Base-by-base conservation (phyloP, 1,140 invertebrate species). In the Drosophila burlai region DNA sequence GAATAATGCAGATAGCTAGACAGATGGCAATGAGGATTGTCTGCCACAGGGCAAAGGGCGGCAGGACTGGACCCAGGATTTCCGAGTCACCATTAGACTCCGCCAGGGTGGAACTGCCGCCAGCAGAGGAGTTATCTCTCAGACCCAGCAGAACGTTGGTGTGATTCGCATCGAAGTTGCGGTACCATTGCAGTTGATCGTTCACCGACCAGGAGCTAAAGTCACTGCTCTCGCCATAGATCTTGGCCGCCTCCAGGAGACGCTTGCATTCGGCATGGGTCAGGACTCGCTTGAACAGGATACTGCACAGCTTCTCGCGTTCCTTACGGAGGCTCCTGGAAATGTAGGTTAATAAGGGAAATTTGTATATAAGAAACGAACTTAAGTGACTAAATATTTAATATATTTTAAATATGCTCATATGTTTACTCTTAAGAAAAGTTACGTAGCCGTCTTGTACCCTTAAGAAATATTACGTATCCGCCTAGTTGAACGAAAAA, bases 11-110 rank as follows among this genome's bases (percentile, higher is more conserved):
- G 50, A 98, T 93, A 3, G 96, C 96, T 50, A 99, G 94, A 82
- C 97, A 96, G 43, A 98, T 94, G n/a, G 98, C 98, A 69, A 99
- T 98, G 75, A 98, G 94, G 42, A 98, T 95, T 4, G 97, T 97
- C 93, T 98, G 95, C 97, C 98, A 98, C n/a, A 97, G 94, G 47
- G 96, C 95, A 92, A 99, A 98, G 9, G 98, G 97, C 59, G 97
- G 96, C 76, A 97, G 93, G 16, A 97, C 96, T 15, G 95, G 95
- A 75, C 94, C 85, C 24, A 94, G 93, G 16, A 91, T 77, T 40
- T 87, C 78, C 34, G 67, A 29, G 7, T 60, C 54, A 13, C 93
- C 66, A 64, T 46, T 89, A 52, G 83, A 60, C 4, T 85, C 74
- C 29, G 66, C 66, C 26, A 76, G 59, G 34, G 73, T 78, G 4